phyloP scores from a whole-genome alignment of 2,888 invertebrate genomes.

The Athalia circularis region DNA sequence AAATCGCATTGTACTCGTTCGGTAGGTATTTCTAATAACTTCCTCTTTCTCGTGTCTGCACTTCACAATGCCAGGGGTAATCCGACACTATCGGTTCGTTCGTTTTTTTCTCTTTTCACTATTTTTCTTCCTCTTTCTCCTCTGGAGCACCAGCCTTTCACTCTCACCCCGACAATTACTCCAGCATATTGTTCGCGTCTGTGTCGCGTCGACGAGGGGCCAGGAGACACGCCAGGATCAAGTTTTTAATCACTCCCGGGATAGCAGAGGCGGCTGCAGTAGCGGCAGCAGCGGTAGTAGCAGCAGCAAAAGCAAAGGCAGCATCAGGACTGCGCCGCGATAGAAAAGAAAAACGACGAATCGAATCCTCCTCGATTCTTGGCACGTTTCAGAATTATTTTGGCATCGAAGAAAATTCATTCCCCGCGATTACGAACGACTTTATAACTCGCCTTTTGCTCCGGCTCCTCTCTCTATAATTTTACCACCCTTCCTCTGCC shows the following conservation, averaged over 20 bases:
- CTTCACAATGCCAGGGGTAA: slow-evolving; percentile 65
- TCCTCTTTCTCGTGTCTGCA: slow-evolving; percentile 63
- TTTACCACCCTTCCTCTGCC: too few relatives aligned
- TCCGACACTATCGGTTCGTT: slow-evolving; percentile 63
- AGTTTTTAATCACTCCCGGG: slow-evolving; percentile 67
- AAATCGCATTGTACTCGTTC: slow-evolving; percentile 58
- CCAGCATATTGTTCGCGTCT: slow-evolving; percentile 62
- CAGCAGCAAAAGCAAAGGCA: slow-evolving; percentile 5
- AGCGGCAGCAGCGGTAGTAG: slow-evolving; percentile 10
- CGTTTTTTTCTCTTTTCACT: slow-evolving; percentile 43
- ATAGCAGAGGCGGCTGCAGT: slow-evolving; percentile 57
- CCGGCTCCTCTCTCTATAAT: too few relatives aligned
- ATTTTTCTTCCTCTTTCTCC: slow-evolving; percentile 43
- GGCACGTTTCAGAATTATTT: slow-evolving; percentile 7
- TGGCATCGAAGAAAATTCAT: background rate
- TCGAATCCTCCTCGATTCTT: slow-evolving; percentile 32
- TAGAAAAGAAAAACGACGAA: background rate
- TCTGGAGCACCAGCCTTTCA: slow-evolving; percentile 38
- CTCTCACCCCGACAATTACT: slow-evolving; percentile 63
- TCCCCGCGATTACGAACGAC: too few relatives aligned
- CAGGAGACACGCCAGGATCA: slow-evolving; percentile 59
- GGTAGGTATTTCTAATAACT: slow-evolving; percentile 68
- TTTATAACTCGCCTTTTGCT: background rate
- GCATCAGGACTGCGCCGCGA: background rate
- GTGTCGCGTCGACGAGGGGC: slow-evolving; percentile 48